Evolutionary conservation across 2,888 invertebrate species (phyloP).

Genomic region (Leptinotarsa tumamoca): DNA sequence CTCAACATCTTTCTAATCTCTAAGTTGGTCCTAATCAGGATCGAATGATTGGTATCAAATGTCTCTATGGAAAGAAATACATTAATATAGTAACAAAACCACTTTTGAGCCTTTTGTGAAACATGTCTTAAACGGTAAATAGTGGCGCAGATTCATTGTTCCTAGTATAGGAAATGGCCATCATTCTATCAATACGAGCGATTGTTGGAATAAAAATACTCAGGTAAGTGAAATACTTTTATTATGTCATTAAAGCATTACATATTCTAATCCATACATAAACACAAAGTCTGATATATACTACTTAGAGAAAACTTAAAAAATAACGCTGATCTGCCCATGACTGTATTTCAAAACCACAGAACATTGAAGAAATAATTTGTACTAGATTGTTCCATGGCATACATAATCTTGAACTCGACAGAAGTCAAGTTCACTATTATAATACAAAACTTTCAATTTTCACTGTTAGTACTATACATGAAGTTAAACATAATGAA

Average conservation of each 20-base stretch:
- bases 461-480: slow-evolving; percentile 52
- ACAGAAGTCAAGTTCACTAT: background rate
- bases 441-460: slow-evolving; percentile 1
- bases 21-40: no score
- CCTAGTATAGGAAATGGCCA: no score
- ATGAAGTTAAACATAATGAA: slow-evolving; percentile 45
- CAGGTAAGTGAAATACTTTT: slow-evolving; percentile 28
- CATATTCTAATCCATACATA: slow-evolving; percentile 33
- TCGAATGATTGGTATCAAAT: no score
- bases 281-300: slow-evolving; percentile 32
- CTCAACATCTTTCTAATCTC: no score
- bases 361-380: slow-evolving; percentile 54
- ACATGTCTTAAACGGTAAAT: no score
- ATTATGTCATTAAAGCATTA: slow-evolving; percentile 34
- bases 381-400: slow-evolving; percentile 61
- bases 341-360: slow-evolving; percentile 39
- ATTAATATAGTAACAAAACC: no score
- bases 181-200: no score
- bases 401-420: slow-evolving; percentile 36
- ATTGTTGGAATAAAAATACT: background rate
- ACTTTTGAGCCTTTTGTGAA: no score
- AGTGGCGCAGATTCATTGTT: no score
- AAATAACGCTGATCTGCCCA: slow-evolving; percentile 31
- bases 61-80: no score
- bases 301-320: slow-evolving; percentile 49